Conservation (phyloP, 2,797 vertebrate species). For the Muscicapa comitata region DNA sequence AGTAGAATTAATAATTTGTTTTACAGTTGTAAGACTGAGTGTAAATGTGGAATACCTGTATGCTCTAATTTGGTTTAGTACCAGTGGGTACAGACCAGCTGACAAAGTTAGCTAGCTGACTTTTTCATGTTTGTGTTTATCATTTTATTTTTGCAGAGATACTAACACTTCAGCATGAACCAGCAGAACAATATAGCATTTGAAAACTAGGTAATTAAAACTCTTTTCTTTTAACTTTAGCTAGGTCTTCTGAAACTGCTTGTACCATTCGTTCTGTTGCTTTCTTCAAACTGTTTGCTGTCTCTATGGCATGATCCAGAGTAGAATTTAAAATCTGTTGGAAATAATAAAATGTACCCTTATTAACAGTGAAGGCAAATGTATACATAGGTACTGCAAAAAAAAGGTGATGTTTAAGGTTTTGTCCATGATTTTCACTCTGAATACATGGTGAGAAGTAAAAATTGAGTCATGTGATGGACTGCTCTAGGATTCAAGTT, state of each 20-base stretch:
- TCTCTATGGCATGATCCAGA: slow-evolving; percentile 86
- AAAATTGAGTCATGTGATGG: background rate
- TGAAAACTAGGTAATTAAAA: background rate
- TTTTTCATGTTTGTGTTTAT: background rate
- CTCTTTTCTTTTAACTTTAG: slow-evolving; percentile 65
- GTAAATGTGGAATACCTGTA: background rate
- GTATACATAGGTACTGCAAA: background rate
- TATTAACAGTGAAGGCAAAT: background rate
- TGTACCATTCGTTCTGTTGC: slow-evolving; percentile 86
- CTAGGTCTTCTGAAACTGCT: slow-evolving; percentile 82
- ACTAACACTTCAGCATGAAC: background rate
- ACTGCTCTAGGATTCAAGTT: background rate
- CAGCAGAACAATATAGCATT: background rate
- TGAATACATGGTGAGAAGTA: background rate
- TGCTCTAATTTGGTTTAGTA: background rate
- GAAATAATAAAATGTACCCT: background rate
- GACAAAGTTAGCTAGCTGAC: background rate
- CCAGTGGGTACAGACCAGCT: background rate
- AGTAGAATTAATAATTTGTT: background rate
- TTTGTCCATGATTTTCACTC: background rate
- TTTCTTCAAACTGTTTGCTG: slow-evolving; percentile 85
- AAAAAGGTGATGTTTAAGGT: background rate
- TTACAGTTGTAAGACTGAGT: background rate
- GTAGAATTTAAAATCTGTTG: slow-evolving; percentile 81
- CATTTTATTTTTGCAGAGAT: background rate